Evolutionary conservation across 2,888 invertebrate genomes (phyloP).

Genomic region (Hirtodrosophila histrioides): DNA sequence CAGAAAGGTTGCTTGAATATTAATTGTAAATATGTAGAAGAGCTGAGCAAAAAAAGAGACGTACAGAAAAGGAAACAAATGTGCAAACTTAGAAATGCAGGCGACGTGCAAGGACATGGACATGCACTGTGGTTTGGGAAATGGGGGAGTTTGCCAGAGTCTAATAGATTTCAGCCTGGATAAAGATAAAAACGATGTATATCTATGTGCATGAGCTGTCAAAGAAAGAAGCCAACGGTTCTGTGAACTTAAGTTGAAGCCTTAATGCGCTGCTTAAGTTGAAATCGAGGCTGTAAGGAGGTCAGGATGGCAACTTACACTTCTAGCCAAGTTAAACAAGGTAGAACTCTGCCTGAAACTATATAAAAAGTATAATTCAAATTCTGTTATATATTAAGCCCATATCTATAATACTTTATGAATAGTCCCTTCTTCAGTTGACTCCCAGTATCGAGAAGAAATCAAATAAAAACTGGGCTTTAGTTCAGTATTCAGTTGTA

Average conservation of each 20-base stretch:
- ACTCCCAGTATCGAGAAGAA: no score
- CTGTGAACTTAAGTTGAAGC: not conserved
- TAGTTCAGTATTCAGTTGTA: no score
- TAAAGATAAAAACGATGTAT: slow-evolving; percentile 42
- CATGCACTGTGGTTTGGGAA: slow-evolving; percentile 19
- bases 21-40: slow-evolving; percentile 72
- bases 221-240: slow-evolving; percentile 13
- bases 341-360: no score
- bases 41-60: slow-evolving; percentile 11
- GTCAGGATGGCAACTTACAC: no score
- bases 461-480: no score
- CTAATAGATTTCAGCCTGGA: slow-evolving; percentile 68
- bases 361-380: no score
- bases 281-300: no score
- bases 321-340: no score
- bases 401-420: no score
- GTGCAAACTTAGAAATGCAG: slow-evolving; percentile 79
- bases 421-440: no score
- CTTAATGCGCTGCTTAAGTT: slow-evolving; percentile 23
- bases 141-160: slow-evolving; percentile 22
- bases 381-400: no score
- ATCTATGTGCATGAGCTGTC: slow-evolving; percentile 36
- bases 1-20: slow-evolving; percentile 79
- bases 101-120: slow-evolving; percentile 71
- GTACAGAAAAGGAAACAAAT: slow-evolving; percentile 64